These are phyloP conservation scores for Megathymus violae DNA, from an alignment of 1,140 invertebrate genomes.

Conservation along the genomic window DNA sequence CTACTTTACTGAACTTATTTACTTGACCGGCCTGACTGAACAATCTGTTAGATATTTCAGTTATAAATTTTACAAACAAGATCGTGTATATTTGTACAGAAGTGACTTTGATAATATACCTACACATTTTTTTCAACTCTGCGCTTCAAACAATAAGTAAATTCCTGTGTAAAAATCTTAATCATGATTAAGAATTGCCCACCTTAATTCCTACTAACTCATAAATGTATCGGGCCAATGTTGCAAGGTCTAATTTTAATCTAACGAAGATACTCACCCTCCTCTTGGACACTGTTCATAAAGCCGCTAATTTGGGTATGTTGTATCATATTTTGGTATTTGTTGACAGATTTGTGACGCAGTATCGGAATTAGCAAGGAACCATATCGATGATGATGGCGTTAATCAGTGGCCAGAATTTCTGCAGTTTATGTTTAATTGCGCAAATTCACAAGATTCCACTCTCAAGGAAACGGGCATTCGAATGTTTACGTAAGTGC, in stretches of 20 bases:
- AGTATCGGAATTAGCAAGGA: slow-evolving; percentile 96
- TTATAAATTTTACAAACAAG: no score
- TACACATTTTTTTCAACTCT: not conserved
- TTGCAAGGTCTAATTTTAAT: slow-evolving; percentile 27
- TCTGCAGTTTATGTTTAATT: slow-evolving; percentile 97
- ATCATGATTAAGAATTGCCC: slow-evolving; percentile 21
- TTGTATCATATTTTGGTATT: slow-evolving; percentile 8
- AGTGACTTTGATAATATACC: no score
- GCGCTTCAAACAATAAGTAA: not conserved
- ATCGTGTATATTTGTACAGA: no score
- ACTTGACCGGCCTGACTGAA: no score
- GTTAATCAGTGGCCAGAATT: slow-evolving; percentile 99
- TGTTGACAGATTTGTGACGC: slow-evolving; percentile 91
- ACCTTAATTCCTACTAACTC: slow-evolving; percentile 17
- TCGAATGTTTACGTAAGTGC: slow-evolving; percentile 94
- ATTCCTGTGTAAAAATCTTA: not conserved
- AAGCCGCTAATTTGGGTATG: not conserved
- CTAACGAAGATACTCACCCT: slow-evolving; percentile 12
- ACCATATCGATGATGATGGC: slow-evolving; percentile 97
- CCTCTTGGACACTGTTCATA: not conserved
- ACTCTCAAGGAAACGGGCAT: slow-evolving; percentile 96
- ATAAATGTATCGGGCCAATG: slow-evolving; percentile 23
- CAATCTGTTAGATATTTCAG: no score
- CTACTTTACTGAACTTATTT: no score
- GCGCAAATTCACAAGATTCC: slow-evolving; percentile 92